Conservation (phyloP, 2,797 vertebrate species). For the Oryzias sinensis region DNA sequence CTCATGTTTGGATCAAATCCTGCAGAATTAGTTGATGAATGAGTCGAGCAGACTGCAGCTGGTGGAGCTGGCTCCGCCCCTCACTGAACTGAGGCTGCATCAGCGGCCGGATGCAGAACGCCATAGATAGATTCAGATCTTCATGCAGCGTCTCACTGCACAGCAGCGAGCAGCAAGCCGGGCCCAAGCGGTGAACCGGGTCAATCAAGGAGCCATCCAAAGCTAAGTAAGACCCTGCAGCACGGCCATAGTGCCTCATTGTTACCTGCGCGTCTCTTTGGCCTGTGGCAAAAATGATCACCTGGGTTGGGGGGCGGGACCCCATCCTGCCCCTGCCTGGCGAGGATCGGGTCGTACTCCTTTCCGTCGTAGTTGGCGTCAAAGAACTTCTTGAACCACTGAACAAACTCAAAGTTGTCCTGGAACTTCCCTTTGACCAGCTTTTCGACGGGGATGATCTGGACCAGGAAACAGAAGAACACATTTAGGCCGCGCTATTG, state of each 20-base stretch:
- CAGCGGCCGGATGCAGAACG: too few species aligned
- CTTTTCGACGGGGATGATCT: constrained; percentile 97
- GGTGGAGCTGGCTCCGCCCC: too few species aligned
- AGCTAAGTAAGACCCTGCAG: constrained; percentile 78
- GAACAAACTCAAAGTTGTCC: constrained; percentile 99
- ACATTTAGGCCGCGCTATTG: too few species aligned
- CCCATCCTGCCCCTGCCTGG: constrained; percentile 93
- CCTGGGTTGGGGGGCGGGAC: constrained; percentile 92
- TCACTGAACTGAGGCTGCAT: too few species aligned
- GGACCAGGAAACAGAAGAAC: constrained; percentile 15
- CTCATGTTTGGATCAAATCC: too few species aligned
- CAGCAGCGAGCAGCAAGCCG: too few species aligned
- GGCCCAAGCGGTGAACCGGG: too few species aligned
- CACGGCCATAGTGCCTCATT: background rate
- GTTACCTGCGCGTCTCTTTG: constrained; percentile 96
- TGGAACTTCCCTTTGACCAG: constrained; percentile 98
- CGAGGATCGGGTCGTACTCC: constrained; percentile 93
- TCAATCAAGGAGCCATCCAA: constrained; percentile 62
- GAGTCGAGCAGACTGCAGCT: too few species aligned
- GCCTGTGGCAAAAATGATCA: constrained; percentile 98
- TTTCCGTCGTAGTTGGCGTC: constrained; percentile 98
- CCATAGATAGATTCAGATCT: too few species aligned
- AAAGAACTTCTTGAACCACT: constrained; percentile 99
- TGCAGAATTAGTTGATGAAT: too few species aligned
- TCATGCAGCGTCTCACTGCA: too few species aligned